Percentiles rank a stretch among this genome's conserved stretches.
phyloP scores from a whole-genome alignment of 2,888 invertebrate genomes.

The Caradrina clavipalpis region DNA sequence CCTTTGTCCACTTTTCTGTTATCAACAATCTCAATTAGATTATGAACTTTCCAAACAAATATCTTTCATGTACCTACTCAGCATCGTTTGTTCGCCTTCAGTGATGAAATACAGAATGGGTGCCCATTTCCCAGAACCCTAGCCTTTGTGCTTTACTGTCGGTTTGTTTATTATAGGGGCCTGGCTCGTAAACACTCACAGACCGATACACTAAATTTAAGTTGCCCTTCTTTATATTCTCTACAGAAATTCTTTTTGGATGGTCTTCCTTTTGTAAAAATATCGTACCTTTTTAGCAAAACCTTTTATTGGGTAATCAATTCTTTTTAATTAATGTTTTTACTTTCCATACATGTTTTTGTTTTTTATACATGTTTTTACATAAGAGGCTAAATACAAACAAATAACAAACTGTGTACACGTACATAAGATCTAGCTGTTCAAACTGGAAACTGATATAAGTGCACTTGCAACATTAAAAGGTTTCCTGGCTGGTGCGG shows the following conservation, averaged over 20 bases:
- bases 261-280: conserved; percentile 32
- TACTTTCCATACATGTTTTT: conserved; percentile 6
- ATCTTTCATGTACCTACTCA: conserved; percentile 55
- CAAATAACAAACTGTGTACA: conserved; percentile 28
- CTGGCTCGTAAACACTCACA: conserved; percentile 87
- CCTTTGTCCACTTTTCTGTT: background rate
- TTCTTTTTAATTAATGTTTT: conserved; percentile 23
- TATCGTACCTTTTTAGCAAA: conserved; percentile 21
- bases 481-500: conserved; percentile 71
- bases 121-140: conserved; percentile 80
- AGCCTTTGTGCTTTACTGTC: conserved; percentile 84
- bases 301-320: conserved; percentile 10
- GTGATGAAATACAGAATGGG: conserved; percentile 82
- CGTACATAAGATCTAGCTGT: conserved; percentile 54
- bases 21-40: background rate
- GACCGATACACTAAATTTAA: conserved; percentile 86
- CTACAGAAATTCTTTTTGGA: conserved; percentile 74
- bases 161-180: conserved; percentile 87
- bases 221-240: conserved; percentile 83
- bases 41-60: conserved; percentile 11
- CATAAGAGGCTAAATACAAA: conserved; percentile 18
- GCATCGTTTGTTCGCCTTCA: conserved; percentile 73
- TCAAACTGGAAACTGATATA: conserved; percentile 72
- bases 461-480: conserved; percentile 73
- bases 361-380: conserved; percentile 9